A percentile compares a stretch with the other conserved stretches of the same genome.
These are phyloP conservation scores for Xylota segnis DNA, from an alignment of 2,888 invertebrate species.

Conservation along the genomic window DNA sequence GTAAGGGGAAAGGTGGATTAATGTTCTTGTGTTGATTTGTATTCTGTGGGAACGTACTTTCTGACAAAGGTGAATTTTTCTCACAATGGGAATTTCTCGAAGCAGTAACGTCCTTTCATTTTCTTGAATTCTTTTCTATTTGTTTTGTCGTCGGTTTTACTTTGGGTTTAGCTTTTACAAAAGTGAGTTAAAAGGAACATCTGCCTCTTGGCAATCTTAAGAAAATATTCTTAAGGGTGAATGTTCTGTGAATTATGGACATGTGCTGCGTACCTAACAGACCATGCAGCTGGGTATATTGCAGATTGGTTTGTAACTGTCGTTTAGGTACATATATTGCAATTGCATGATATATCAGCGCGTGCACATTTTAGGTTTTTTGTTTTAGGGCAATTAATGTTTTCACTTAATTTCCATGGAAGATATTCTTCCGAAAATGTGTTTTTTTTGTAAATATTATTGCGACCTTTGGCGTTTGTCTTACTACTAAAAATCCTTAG, in stretches of 20 bases:
- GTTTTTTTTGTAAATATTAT: too few species aligned
- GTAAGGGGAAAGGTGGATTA: conserved; percentile 24
- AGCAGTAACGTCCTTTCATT: conserved; percentile 9
- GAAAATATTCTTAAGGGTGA: conserved; percentile 37
- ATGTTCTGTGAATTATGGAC: conserved; percentile 18
- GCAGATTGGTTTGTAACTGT: background rate
- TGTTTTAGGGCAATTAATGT: too few species aligned
- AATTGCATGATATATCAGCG: background rate
- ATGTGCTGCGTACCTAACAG: background rate
- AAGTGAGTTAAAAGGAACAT: conserved; percentile 25
- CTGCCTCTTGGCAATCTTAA: conserved; percentile 45
- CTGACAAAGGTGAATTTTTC: conserved; percentile 25
- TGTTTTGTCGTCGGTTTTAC: conserved; percentile 13
- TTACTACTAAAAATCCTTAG: too few species aligned
- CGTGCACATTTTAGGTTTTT: background rate
- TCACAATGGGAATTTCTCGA: conserved; percentile 22
- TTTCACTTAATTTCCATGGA: too few species aligned
- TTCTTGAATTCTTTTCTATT: conserved; percentile 13
- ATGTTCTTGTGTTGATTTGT: conserved; percentile 27
- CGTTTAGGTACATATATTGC: background rate
- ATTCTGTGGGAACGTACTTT: conserved; percentile 34
- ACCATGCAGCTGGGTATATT: conserved; percentile 3
- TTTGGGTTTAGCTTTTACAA: conserved; percentile 25
- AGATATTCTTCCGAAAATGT: too few species aligned
- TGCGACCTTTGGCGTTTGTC: too few species aligned